Conservation (phyloP, 2,113 vertebrate species). For the Halcyon malimbica region DNA sequence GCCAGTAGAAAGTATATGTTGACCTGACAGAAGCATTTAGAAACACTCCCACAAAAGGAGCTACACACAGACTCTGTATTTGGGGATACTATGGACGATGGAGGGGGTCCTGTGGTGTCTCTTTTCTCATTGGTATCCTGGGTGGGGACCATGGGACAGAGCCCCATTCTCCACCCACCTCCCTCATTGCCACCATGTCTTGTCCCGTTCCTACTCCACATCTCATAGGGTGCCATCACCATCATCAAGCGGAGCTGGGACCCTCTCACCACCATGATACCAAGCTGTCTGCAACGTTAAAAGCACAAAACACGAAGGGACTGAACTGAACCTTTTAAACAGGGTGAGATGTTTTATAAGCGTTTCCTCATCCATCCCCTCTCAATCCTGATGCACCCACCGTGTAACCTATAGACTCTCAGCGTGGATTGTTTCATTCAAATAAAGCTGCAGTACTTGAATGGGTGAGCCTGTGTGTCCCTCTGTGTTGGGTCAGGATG, state of each 20-base stretch:
- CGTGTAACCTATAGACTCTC: conserved; percentile 46
- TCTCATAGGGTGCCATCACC: neutral
- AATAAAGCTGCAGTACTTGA: conserved; percentile 73
- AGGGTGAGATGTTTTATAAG: conserved; percentile 67
- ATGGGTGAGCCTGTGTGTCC: conserved; percentile 25
- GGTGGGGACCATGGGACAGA: neutral
- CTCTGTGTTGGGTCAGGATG: neutral
- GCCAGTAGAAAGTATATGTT: neutral
- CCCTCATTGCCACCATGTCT: neutral
- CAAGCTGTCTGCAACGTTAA: neutral
- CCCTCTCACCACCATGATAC: neutral
- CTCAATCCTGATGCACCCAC: neutral
- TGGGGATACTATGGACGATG: neutral
- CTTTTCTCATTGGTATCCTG: neutral
- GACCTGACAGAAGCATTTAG: neutral
- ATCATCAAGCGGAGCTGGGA: neutral
- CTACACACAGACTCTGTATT: neutral
- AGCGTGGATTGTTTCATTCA: conserved; percentile 57
- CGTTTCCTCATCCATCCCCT: neutral
- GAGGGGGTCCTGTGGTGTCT: neutral
- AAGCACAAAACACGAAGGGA: conserved; percentile 69
- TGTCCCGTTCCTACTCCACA: neutral
- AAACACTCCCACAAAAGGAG: neutral
- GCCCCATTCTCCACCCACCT: neutral
- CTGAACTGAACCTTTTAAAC: conserved; percentile 60